These are phyloP conservation scores for Sebastiscus albofasciatus DNA, from an alignment of 2,797 vertebrate species.

Conservation along the genomic window DNA sequence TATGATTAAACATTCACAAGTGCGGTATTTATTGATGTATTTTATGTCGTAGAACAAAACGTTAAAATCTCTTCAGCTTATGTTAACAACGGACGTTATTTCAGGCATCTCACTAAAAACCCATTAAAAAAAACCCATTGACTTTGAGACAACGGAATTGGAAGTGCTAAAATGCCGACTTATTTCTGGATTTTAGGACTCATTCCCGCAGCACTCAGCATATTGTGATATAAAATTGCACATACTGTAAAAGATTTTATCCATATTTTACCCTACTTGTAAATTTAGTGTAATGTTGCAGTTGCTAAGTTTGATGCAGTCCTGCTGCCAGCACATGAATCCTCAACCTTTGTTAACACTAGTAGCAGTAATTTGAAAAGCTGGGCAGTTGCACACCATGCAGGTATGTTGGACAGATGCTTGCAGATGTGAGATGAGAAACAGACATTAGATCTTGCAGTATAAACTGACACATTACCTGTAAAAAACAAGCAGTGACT, in stretches of 20 bases:
- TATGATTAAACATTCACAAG: no score
- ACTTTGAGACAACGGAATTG: no score
- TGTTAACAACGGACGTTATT: no score
- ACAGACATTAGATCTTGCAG: neutral
- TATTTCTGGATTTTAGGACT: no score
- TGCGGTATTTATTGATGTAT: no score
- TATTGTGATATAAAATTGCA: neutral
- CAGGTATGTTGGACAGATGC: neutral
- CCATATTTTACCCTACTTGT: neutral
- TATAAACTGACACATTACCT: neutral
- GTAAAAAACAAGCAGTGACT: neutral
- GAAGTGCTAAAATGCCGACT: no score
- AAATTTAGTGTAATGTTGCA: neutral
- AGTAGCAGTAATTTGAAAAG: neutral
- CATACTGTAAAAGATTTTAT: neutral
- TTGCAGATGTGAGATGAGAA: neutral
- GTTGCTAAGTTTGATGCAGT: neutral
- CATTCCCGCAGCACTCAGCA: no score
- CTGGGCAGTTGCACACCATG: neutral
- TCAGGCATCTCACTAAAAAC: no score
- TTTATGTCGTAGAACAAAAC: no score
- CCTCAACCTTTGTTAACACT: neutral
- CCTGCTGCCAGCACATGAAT: neutral
- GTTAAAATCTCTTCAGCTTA: no score
- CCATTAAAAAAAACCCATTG: no score